phyloP scores from a whole-genome alignment of 2,113 vertebrate species.

The Anoplopoma fimbria region DNA sequence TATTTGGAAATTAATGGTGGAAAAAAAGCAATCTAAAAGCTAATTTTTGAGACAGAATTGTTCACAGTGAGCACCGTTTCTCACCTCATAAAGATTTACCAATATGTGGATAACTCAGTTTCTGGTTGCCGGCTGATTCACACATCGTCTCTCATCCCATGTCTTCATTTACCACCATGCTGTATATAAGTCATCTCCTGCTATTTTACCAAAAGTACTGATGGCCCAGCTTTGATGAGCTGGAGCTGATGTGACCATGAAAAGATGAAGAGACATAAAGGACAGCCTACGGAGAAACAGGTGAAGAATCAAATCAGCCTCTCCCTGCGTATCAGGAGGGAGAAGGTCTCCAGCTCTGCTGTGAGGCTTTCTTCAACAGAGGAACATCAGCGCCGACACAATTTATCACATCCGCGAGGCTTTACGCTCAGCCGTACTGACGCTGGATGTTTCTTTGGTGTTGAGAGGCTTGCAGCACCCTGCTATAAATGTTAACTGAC shows the following conservation, averaged over 20 bases:
- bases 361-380: slow-evolving; percentile 57
- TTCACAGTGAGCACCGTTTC: neutral
- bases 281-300: slow-evolving; percentile 57
- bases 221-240: slow-evolving; percentile 61
- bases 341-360: slow-evolving; percentile 65
- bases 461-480: slow-evolving; percentile 6
- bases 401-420: slow-evolving; percentile 42
- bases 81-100: neutral
- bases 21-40: neutral
- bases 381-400: slow-evolving; percentile 44
- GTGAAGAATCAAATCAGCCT: slow-evolving; percentile 57
- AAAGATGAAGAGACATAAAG: slow-evolving; percentile 67
- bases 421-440: slow-evolving; percentile 26
- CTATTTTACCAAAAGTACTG: slow-evolving; percentile 19
- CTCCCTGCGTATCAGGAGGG: slow-evolving; percentile 33
- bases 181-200: slow-evolving; percentile 27
- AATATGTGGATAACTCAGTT: neutral
- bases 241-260: slow-evolving; percentile 54
- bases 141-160: neutral
- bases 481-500: slow-evolving; percentile 18
- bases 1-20: neutral
- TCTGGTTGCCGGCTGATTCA: too few species aligned
- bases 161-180: slow-evolving; percentile 21
- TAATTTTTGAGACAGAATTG: neutral
- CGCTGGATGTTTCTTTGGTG: slow-evolving; percentile 38